Conservation (phyloP, 2,113 vertebrate species). For the Tylochromis polylepis region DNA sequence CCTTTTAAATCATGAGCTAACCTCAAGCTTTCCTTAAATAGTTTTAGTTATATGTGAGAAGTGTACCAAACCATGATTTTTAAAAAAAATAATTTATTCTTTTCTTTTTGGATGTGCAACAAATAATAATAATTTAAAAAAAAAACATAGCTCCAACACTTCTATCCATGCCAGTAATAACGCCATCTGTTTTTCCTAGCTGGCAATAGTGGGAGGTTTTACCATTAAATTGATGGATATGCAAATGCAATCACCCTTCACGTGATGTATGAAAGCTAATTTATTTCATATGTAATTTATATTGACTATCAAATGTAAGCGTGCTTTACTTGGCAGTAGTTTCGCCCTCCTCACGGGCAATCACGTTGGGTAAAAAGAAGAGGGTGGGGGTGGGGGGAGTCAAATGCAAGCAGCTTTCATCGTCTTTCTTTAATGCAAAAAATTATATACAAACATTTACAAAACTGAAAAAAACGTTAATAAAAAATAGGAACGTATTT, state of each 20-base stretch:
- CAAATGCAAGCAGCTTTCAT: conserved; percentile 13
- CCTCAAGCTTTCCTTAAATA: neutral
- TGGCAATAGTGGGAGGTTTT: neutral
- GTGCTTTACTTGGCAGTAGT: neutral
- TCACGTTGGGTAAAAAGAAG: neutral
- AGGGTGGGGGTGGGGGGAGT: neutral
- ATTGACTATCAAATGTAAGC: neutral
- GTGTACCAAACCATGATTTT: neutral
- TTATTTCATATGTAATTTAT: neutral
- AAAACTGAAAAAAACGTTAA: conserved; percentile 80
- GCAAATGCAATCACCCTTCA: neutral
- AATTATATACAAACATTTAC: conserved; percentile 92
- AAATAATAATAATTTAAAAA: neutral
- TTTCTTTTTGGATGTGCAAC: neutral
- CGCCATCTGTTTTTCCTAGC: conserved; percentile 31
- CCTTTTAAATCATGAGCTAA: neutral
- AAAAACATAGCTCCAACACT: neutral
- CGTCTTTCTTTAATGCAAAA: conserved; percentile 91
- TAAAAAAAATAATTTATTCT: neutral
- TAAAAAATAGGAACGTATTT: conserved; percentile 96
- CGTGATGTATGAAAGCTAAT: neutral
- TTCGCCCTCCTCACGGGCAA: neutral
- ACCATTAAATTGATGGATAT: conserved; percentile 7
- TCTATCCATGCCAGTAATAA: conserved; percentile 28
- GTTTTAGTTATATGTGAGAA: neutral